phyloP scores from a whole-genome alignment of 35 echinoderm and acorn worm genomes.

The Anneissia japonica region DNA sequence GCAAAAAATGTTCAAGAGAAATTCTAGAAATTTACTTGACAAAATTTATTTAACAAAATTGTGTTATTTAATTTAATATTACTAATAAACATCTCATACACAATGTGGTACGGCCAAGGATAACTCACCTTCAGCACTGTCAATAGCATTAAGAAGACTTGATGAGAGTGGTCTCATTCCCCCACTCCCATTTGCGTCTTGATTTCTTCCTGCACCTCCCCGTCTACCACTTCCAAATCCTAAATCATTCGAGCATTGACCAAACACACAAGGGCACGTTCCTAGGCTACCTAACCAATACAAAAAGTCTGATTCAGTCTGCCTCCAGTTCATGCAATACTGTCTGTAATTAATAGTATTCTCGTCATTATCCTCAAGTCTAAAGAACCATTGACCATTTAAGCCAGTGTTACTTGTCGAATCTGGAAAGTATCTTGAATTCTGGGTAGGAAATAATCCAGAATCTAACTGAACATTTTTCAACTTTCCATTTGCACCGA shows the following conservation, averaged over 20 bases:
- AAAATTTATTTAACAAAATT: too few relatives aligned
- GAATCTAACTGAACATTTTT: slow-evolving; percentile 10
- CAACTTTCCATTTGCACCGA: slow-evolving; percentile 16
- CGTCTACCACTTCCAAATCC: neutral
- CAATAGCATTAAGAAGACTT: too few relatives aligned
- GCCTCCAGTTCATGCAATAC: slow-evolving; percentile 33
- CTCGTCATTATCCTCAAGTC: slow-evolving; percentile 41
- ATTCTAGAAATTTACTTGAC: too few relatives aligned
- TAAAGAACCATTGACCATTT: slow-evolving; percentile 43
- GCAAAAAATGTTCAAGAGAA: neutral
- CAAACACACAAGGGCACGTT: slow-evolving; percentile 43
- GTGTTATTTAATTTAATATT: too few relatives aligned
- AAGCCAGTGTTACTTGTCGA: slow-evolving; percentile 30
- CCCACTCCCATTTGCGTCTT: too few relatives aligned
- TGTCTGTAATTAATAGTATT: slow-evolving; percentile 37
- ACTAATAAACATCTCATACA: too few relatives aligned
- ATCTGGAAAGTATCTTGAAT: slow-evolving; percentile 35
- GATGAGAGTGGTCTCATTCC: too few relatives aligned
- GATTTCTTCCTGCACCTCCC: too few relatives aligned
- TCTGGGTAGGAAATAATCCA: slow-evolving; percentile 26
- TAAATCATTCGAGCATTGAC: slow-evolving; percentile 36
- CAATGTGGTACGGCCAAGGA: too few relatives aligned
- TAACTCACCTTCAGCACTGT: too few relatives aligned
- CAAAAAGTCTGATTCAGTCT: neutral
- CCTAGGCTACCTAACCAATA: slow-evolving; percentile 31